Conservation (phyloP, 2,888 invertebrate genomes). For the Eupithecia tripunctaria region DNA sequence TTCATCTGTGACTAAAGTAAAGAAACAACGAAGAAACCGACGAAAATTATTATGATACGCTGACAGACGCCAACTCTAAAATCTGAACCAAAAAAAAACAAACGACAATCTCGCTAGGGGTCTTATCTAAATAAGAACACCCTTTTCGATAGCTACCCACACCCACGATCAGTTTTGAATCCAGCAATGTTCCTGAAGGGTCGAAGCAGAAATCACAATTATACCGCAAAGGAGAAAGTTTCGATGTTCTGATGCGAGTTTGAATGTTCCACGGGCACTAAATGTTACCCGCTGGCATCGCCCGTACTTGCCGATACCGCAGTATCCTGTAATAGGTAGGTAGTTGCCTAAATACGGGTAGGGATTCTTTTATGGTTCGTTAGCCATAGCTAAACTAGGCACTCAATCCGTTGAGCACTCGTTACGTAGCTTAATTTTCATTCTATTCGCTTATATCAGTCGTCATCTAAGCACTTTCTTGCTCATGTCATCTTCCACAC, state of each 20-base stretch:
- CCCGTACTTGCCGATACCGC: conserved; percentile 1
- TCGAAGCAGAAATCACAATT: conserved; percentile 9
- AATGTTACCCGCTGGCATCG: background rate
- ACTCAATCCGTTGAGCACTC: too few relatives aligned
- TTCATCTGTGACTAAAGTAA: too few relatives aligned
- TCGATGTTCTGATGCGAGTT: conserved; percentile 1
- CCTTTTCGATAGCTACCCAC: background rate
- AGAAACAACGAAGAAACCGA: too few relatives aligned
- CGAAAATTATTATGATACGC: too few relatives aligned
- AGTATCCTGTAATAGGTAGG: background rate
- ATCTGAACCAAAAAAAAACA: background rate
- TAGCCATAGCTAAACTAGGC: background rate
- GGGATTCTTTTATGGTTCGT: background rate
- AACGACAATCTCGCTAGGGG: background rate
- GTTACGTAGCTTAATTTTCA: too few relatives aligned
- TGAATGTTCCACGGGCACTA: conserved; percentile 3
- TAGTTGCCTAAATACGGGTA: background rate
- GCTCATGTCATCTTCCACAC: too few relatives aligned
- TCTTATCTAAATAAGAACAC: background rate
- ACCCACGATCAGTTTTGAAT: conserved; percentile 14
- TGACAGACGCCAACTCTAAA: background rate
- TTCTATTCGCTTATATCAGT: too few relatives aligned
- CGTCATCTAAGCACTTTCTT: too few relatives aligned
- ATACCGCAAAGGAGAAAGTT: conserved; percentile 10
- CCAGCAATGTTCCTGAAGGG: conserved; percentile 6